Evolutionary conservation across 2,113 vertebrate species (phyloP), one percentile per base, ranked within the genome.

Genomic region (Nicator chloris): DNA sequence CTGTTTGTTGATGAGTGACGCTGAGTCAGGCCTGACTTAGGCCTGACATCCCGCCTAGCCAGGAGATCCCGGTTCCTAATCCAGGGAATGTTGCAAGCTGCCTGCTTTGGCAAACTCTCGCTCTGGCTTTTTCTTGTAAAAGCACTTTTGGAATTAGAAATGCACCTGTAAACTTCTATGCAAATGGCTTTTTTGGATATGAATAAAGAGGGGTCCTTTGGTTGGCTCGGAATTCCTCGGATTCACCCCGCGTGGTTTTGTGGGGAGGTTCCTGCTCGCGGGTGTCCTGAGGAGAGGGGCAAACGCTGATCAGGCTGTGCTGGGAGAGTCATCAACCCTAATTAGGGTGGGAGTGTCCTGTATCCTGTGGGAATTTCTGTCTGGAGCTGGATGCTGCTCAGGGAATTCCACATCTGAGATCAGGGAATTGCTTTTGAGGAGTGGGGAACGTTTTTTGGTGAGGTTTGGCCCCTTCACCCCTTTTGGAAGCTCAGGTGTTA

Each of bases 51-150:
- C 82, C 24, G 37, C 83, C 71, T 66, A 44, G 56, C 82, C 77
- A 22, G 59, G 77, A 49, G n/a, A 65, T 69, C 88, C 40, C 20
- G 14, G 19, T 24, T 47, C 57, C 79, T 60, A 5, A 14, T 3
- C 59, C 80, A 6, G 84, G 86, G 51, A 54, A 65, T 4, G 28
- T 2, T 13, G 42, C 54, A 6, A 84, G 78, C 82, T 76, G 79
- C 82, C 86, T 27, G 89, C 96, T 92, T 90, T 49, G 89, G 54
- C 68, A 40, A 95, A 75, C 35, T 65, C 77, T 30, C 37, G 51
- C 92, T 96, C 84, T 87, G 81, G 93, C 95, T 96, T 89, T 63
- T 33, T 92, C 9, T 35, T 78, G 39, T 93, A 31, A 86, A 91
- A 91, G 95, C 96, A 96, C 96, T 92, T 96, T 85, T 23, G 66